Percentiles rank a stretch among this genome's conserved stretches.
Conservation (phyloP, 1,140 invertebrate genomes). For the Drosophila cardini region DNA sequence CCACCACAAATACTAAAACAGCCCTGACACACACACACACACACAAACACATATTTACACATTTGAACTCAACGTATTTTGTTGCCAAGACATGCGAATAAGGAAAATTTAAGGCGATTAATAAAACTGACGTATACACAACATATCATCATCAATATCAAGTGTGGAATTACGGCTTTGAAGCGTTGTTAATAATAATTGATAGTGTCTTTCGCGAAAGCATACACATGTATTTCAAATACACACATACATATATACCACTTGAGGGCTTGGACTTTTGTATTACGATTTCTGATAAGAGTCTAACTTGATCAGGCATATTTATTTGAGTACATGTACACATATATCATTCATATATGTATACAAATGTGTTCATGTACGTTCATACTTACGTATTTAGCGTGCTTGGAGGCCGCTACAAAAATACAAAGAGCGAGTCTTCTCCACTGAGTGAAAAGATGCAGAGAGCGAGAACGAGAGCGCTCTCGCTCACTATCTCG, state of each 20-base stretch:
- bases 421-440: slow-evolving; percentile 28
- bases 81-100: slow-evolving; percentile 48
- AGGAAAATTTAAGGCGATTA: slow-evolving; percentile 52
- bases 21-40: slow-evolving; percentile 18
- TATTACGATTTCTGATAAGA: slow-evolving; percentile 76
- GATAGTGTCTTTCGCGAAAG: slow-evolving; percentile 61
- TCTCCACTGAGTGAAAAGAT: slow-evolving; percentile 3
- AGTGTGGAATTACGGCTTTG: slow-evolving; percentile 64
- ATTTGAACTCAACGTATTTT: slow-evolving; percentile 34
- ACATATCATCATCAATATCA: slow-evolving; percentile 65
- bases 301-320: slow-evolving; percentile 63
- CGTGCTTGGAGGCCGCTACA: slow-evolving; percentile 43
- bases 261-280: slow-evolving; percentile 68
- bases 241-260: slow-evolving; percentile 36
- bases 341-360: slow-evolving; percentile 20
- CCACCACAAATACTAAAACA: slow-evolving; percentile 26
- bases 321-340: slow-evolving; percentile 20
- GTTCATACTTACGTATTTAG: slow-evolving; percentile 28
- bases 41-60: neutral
- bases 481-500: neutral
- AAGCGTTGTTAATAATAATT: slow-evolving; percentile 78
- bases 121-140: slow-evolving; percentile 67
- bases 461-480: slow-evolving; percentile 14
- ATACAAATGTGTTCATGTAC: slow-evolving; percentile 9
- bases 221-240: slow-evolving; percentile 11